Conservation (phyloP, 2,888 invertebrate genomes). For the Cataglyphis altisquamis region DNA sequence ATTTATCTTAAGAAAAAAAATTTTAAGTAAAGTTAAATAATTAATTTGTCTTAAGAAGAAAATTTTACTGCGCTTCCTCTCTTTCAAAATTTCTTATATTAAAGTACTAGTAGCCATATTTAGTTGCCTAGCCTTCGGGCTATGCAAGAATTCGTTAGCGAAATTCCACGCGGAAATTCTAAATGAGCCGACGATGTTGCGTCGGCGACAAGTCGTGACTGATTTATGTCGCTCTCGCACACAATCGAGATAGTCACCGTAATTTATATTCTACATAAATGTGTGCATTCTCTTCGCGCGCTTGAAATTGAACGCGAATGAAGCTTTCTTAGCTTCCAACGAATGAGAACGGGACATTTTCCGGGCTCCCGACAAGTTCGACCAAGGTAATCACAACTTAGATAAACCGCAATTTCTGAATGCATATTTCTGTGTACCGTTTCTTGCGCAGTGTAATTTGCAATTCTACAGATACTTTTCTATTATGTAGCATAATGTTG, state of each 20-base stretch:
- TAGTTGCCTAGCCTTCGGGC: neutral
- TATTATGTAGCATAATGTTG: neutral
- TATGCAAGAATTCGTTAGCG: conserved; percentile 59
- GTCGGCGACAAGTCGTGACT: conserved; percentile 57
- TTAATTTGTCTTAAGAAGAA: neutral
- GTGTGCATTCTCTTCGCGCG: neutral
- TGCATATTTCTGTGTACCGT: conserved; percentile 10
- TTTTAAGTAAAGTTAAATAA: no score
- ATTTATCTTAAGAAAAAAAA: neutral
- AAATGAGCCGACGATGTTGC: conserved; percentile 65
- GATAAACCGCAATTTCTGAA: conserved; percentile 22
- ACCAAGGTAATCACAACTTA: conserved; percentile 20
- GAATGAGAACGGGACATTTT: conserved; percentile 10
- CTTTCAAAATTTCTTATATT: conserved; percentile 1
- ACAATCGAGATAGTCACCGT: conserved; percentile 61
- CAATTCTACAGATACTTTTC: conserved; percentile 21
- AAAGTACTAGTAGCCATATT: conserved; percentile 9
- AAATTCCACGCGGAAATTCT: conserved; percentile 74
- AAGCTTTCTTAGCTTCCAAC: conserved; percentile 32
- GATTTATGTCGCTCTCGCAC: conserved; percentile 70
- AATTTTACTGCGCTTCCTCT: conserved; percentile 31
- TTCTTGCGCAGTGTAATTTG: conserved; percentile 17
- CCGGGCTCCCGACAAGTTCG: conserved; percentile 12
- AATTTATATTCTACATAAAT: conserved; percentile 69
- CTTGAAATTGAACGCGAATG: conserved; percentile 65